Percentiles rank a stretch among this genome's conserved stretches.
Evolutionary conservation across 2,888 invertebrate genomes (phyloP).

Genomic region (Onchidella celtica): DNA sequence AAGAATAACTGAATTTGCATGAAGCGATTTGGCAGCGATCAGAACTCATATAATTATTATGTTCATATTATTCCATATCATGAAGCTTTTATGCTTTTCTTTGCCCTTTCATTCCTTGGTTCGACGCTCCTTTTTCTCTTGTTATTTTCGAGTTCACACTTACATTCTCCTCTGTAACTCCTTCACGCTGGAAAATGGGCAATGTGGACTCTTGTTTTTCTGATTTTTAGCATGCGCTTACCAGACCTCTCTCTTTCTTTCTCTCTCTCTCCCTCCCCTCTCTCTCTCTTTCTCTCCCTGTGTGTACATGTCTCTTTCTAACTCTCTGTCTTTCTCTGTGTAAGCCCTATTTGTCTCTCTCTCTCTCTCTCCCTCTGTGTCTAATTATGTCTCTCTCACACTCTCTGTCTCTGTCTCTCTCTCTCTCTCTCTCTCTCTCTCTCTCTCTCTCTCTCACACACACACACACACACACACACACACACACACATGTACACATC

Average conservation of each 20-base stretch:
- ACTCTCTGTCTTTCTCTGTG: not conserved
- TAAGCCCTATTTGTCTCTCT: not conserved
- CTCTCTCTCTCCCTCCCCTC: not conserved
- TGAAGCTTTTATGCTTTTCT: too few relatives aligned
- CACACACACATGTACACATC: too few relatives aligned
- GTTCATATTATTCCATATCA: too few relatives aligned
- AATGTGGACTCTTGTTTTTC: not conserved
- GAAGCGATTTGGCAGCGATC: too few relatives aligned
- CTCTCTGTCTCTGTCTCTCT: not conserved
- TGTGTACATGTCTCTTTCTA: conserved; percentile 29
- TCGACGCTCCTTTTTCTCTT: too few relatives aligned
- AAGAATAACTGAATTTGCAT: too few relatives aligned
- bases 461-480: too few relatives aligned
- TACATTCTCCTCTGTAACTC: too few relatives aligned
- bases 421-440: not conserved
- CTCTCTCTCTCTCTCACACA: not conserved
- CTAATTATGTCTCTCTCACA: not conserved
- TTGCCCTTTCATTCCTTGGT: too few relatives aligned
- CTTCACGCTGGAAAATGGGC: too few relatives aligned
- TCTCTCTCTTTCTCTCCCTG: conserved; percentile 35
- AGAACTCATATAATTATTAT: too few relatives aligned
- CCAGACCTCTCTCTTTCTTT: not conserved
- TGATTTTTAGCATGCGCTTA: not conserved
- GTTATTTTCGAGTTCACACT: too few relatives aligned
- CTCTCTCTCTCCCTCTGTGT: not conserved